Evolutionary conservation across 2,888 invertebrate species (phyloP), one percentile per base, ranked within the genome.

Genomic region (Yponomeuta malinellus): DNA sequence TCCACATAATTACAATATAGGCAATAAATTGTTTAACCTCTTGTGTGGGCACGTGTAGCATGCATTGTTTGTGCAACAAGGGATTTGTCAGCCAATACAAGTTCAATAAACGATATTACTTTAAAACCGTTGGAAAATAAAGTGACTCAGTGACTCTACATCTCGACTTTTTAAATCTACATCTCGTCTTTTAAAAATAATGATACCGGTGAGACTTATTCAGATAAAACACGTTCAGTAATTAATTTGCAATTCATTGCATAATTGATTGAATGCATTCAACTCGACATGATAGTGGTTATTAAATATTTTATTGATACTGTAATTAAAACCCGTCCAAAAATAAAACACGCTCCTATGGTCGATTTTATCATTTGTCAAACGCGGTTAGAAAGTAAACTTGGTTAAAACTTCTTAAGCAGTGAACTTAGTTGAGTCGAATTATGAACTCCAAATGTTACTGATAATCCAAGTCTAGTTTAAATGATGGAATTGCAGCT

Each of bases 1-100:
- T 89, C 87, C 86, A 86, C 83, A 88, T 88, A 90, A 90, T 90
- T 90, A 89, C 90, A 84, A 85, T 82, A 86, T 84, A 83, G 82
- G 85, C 82, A 78, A 89, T 90, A 91, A 90, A 89, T 90, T 83
- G 78, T 79, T 75, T 75, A 75, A 79, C 70, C 64, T 64, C n/a
- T 63, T 79, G 83, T 80, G 82, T 81, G 83, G 78, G 79, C 77
- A 76, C 76, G 75, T 78, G 78, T 78, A 52, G 78, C 79, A 79
- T 80, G 79, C 80, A 78, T 79, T 79, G 78, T 76, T 75, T 75
- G 74, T 70, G 52, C 70, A 70, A 63, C 70, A 37, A 70, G 63
- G 63, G 63, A 70, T 37, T 68, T 43, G 12, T 15, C 43, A 8
- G 65, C 31, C 23, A 15, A 59, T 59, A 59, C 12, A 59, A 12